phyloP scores from a whole-genome alignment of 2,888 invertebrate species.

The Bruchidius siliquastri region DNA sequence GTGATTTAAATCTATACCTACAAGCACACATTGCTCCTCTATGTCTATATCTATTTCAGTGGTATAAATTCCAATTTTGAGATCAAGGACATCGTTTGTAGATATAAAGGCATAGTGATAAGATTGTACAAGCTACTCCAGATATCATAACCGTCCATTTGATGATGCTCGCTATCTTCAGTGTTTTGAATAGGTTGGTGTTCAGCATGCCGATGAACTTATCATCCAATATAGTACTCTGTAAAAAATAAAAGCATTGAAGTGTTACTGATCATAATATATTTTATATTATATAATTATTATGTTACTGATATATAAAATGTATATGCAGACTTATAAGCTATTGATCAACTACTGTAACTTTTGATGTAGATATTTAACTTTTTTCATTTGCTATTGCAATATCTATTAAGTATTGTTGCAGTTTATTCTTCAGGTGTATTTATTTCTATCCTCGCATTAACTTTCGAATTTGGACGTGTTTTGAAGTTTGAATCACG shows the following conservation, averaged over 20 bases:
- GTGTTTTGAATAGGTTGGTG: constrained; percentile 22
- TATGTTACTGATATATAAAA: too few species aligned
- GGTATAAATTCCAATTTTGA: not conserved
- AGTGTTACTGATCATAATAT: too few species aligned
- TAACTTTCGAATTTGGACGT: too few species aligned
- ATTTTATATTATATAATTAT: too few species aligned
- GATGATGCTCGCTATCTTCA: constrained; percentile 28
- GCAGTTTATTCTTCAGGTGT: too few species aligned
- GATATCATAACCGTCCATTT: constrained; percentile 27
- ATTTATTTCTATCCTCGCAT: too few species aligned
- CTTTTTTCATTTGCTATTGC: too few species aligned
- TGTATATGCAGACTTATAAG: too few species aligned
- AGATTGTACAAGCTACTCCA: constrained; percentile 20
- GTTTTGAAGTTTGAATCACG: too few species aligned
- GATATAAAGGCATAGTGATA: constrained; percentile 19
- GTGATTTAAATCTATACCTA: not conserved
- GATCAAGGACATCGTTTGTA: constrained; percentile 17
- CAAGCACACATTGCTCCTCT: not conserved
- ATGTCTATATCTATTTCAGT: not conserved
- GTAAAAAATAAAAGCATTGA: constrained; percentile 16
- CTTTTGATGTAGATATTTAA: too few species aligned
- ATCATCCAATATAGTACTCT: constrained; percentile 30
- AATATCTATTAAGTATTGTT: too few species aligned
- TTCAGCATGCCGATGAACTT: constrained; percentile 26
- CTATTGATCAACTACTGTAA: too few species aligned